Base-by-base conservation (phyloP, 2,113 vertebrate species). In the Protomyctophum bolini region DNA sequence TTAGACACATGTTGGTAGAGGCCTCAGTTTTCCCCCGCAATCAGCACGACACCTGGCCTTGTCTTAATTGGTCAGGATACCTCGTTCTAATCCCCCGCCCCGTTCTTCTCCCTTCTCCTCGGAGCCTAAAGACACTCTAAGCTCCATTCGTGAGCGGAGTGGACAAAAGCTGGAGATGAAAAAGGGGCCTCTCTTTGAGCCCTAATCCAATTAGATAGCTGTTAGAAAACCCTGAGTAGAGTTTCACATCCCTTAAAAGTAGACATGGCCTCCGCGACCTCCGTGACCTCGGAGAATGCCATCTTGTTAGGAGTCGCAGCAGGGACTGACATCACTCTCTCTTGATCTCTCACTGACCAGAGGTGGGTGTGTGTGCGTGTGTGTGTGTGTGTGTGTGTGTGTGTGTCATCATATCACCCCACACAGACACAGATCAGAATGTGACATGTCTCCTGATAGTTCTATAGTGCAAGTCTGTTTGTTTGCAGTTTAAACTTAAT, bases 151-250 rank as follows among this genome's bases (percentile, higher is more conserved):
- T 71, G 9, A 59, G 33, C 5, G 33, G 33, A 83, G 73, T 69
- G 74, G 72, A 86, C 82, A 90, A 89, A 87, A 88, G 83, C 72
- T 63, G 66, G 63, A 73, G 66, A 88, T 82, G 66, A 81, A 84
- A 83, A 87, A 15, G n/a, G 28, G 80, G 71, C 65, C 80, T 81
- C 79, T 84, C 80, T 85, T 81, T 86, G 78, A 83, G 82, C 73
- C 85, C 63, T 93, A 93, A 93, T 93, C 92, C 92, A 91, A 91
- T 92, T 91, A 92, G 65, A 83, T 80, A 86, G 81, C 84, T 80
- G 81, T 87, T 88, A 77, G 77, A 81, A 83, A 83, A 73, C 67
- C 70, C 2, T 85, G 86, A 89, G 89, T 80, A 65, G 80, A 86
- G 84, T 84, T 90, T 88, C 85, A 84, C 15, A 8, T 86, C 77